These are phyloP conservation scores for Drosophila melanogaster DNA, from an alignment of 1,140 invertebrate genomes.

Conservation along the genomic window Release_6_plus_ISO1_MT NT_033777.3:25510501-25511000, in stretches of 20 bases:
- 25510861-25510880: slow-evolving; percentile 37
- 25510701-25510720: slow-evolving; percentile 77
- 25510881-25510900: slow-evolving; percentile 29
- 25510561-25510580: slow-evolving; percentile 28
- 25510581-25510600: slow-evolving; percentile 60
- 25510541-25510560: slow-evolving; percentile 65
- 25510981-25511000: neutral
- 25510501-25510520: slow-evolving; percentile 32
- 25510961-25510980: slow-evolving; percentile 12
- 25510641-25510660: slow-evolving; percentile 43
- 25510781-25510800: slow-evolving; percentile 9
- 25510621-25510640: slow-evolving; percentile 69
- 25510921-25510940: slow-evolving; percentile 30
- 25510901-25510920: slow-evolving; percentile 43
- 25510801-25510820: slow-evolving; percentile 26
- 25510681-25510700: slow-evolving; percentile 74
- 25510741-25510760: slow-evolving; percentile 66
- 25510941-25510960: slow-evolving; percentile 34
- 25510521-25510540: slow-evolving; percentile 39
- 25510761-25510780: slow-evolving; percentile 53
- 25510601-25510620: slow-evolving; percentile 63
- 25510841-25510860: slow-evolving; percentile 45
- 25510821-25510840: slow-evolving; percentile 20
- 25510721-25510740: slow-evolving; percentile 60
- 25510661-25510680: slow-evolving; percentile 28